phyloP scores from a whole-genome alignment of 2,797 vertebrate species.

The Thamnophis elegans region DNA sequence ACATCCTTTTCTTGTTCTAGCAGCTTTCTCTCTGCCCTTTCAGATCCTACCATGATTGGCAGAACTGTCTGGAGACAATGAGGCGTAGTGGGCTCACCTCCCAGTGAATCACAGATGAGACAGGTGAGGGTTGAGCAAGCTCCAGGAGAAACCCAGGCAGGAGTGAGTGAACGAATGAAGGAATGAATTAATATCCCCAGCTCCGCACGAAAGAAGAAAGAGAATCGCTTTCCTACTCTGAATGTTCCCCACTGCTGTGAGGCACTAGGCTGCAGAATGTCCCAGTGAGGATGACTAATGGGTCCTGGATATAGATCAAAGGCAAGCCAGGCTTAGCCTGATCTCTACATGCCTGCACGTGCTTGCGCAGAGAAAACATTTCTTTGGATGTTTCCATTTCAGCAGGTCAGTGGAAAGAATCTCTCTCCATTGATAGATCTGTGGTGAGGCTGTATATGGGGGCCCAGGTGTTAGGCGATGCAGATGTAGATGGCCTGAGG shows the following conservation, averaged over 20 bases:
- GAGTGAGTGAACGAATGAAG: not conserved
- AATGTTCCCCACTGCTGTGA: not conserved
- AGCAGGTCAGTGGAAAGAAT: slow-evolving; percentile 27
- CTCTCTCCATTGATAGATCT: not conserved
- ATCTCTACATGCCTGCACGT: slow-evolving; percentile 12
- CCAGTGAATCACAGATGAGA: not conserved
- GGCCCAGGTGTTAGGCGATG: not conserved
- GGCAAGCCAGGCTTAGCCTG: slow-evolving; percentile 19
- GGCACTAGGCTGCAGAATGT: slow-evolving; percentile 8
- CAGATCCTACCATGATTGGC: not conserved
- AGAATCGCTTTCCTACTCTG: not conserved
- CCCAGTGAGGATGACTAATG: slow-evolving; percentile 26
- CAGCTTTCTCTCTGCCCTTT: not conserved
- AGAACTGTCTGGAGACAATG: not conserved
- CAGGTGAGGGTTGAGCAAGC: not conserved
- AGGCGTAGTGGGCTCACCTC: not conserved
- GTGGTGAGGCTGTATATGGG: not conserved
- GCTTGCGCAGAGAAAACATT: slow-evolving; percentile 15
- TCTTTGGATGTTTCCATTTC: slow-evolving; percentile 22
- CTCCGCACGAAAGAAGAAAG: not conserved
- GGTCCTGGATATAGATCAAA: slow-evolving; percentile 23
- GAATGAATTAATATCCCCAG: not conserved
- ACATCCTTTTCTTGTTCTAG: not conserved
- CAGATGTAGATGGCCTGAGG: not conserved
- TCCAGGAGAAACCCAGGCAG: not conserved